These are phyloP conservation scores for Discoglossus pictus DNA, from an alignment of 2,797 vertebrate species.

Conservation along the genomic window DNA sequence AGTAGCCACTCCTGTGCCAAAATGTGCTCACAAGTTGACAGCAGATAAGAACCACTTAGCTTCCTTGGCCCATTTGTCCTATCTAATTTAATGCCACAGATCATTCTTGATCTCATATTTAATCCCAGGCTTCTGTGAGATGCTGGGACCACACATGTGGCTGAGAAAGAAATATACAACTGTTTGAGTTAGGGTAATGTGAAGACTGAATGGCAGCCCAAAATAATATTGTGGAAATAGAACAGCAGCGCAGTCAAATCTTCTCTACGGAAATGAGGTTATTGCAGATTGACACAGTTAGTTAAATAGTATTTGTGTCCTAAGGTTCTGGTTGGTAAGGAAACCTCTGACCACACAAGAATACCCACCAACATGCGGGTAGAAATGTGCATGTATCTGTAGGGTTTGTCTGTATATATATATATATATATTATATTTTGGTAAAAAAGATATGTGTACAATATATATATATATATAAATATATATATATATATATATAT, in stretches of 20 bases:
- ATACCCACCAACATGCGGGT: too few relatives aligned
- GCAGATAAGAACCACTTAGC: conserved; percentile 46
- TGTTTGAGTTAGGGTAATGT: conserved; percentile 7
- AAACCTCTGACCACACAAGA: too few relatives aligned
- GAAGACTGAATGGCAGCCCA: conserved; percentile 25
- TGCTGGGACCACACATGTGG: conserved; percentile 40
- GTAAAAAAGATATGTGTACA: too few relatives aligned
- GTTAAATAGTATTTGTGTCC: too few relatives aligned
- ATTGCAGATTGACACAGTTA: too few relatives aligned
- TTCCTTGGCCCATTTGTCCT: conserved; percentile 42
- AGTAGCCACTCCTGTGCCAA: conserved; percentile 36
- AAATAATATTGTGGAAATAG: conserved; percentile 27
- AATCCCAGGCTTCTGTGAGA: conserved; percentile 43
- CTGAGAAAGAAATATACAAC: conserved; percentile 31
- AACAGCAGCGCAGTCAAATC: background rate
- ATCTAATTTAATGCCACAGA: conserved; percentile 44
- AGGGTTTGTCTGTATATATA: too few relatives aligned
- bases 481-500: too few relatives aligned
- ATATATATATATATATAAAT: too few relatives aligned
- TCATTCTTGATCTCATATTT: conserved; percentile 38
- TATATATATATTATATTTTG: too few relatives aligned
- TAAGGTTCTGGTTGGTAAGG: too few relatives aligned
- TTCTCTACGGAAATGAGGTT: background rate
- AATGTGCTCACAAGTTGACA: conserved; percentile 35
- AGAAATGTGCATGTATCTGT: too few relatives aligned